Evolutionary conservation across 2,113 vertebrate genomes (phyloP).

Genomic region (Trachemys scripta): DNA sequence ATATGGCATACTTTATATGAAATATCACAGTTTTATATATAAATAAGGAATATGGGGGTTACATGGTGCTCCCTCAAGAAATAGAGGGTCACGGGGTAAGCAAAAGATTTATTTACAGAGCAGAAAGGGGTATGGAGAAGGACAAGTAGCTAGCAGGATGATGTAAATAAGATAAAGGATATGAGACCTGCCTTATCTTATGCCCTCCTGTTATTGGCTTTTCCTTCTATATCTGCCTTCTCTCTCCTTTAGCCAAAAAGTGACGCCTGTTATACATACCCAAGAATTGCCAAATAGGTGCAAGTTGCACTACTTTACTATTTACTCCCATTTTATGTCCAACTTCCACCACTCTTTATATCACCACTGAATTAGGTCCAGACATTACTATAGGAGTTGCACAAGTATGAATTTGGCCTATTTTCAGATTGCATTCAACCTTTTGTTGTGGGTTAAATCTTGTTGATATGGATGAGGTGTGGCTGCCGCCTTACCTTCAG

Average conservation of each 20-base stretch:
- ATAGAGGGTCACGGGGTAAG: too few relatives aligned
- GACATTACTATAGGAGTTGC: not conserved
- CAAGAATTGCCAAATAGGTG: not conserved
- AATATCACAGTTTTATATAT: too few relatives aligned
- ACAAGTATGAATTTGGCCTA: not conserved
- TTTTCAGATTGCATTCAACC: not conserved
- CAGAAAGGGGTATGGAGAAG: not conserved
- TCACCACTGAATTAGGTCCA: not conserved
- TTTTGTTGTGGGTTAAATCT: not conserved
- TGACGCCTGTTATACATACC: not conserved
- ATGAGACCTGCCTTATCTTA: not conserved
- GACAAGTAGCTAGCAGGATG: not conserved
- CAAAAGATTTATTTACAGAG: not conserved
- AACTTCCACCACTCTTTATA: not conserved
- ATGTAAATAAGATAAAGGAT: not conserved
- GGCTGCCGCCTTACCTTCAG: too few relatives aligned
- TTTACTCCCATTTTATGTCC: not conserved
- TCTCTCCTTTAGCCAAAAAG: not conserved
- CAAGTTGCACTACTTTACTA: not conserved
- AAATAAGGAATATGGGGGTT: too few relatives aligned
- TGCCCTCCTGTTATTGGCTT: not conserved
- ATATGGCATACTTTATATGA: too few relatives aligned
- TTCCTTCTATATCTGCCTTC: not conserved
- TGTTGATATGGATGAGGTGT: not conserved
- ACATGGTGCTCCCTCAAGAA: too few relatives aligned